Percentiles rank a stretch among this genome's conserved stretches.
Evolutionary conservation across 1,140 invertebrate genomes (phyloP).

Genomic region (Scaptomyza pallida): DNA sequence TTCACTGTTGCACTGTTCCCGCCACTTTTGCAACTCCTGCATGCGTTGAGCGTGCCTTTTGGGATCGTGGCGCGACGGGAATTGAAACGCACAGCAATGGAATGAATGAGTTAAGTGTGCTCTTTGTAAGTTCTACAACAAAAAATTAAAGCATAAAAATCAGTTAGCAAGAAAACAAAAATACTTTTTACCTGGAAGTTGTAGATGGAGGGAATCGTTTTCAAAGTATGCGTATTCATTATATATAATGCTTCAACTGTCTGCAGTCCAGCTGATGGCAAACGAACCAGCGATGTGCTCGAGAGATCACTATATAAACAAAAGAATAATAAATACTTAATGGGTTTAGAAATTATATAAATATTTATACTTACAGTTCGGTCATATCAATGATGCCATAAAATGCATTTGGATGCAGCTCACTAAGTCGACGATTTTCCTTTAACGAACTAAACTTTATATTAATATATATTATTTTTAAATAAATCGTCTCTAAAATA

Average conservation of each 20-base stretch:
- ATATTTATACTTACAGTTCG: constrained; percentile 86
- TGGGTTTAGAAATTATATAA: not conserved
- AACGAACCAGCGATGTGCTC: constrained; percentile 88
- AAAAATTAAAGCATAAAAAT: constrained; percentile 5
- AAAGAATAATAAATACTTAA: not conserved
- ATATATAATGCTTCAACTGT: constrained; percentile 89
- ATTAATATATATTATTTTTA: not conserved
- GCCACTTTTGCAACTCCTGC: constrained; percentile 85
- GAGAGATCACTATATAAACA: constrained; percentile 88
- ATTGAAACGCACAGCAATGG: constrained; percentile 95
- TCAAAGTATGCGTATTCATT: constrained; percentile 89
- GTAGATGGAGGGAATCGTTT: constrained; percentile 93
- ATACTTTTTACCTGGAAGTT: constrained; percentile 87
- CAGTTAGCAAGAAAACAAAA: not conserved
- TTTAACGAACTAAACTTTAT: constrained; percentile 89
- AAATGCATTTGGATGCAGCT: constrained; percentile 88
- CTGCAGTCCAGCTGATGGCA: constrained; percentile 90
- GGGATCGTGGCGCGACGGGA: constrained; percentile 91
- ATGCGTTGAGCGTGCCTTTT: constrained; percentile 86
- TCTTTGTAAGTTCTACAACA: constrained; percentile 84
- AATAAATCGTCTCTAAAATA: constrained; percentile 32
- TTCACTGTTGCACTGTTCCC: constrained; percentile 59
- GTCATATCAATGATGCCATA: constrained; percentile 86
- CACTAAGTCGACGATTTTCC: constrained; percentile 87
- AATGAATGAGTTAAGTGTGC: constrained; percentile 92